Base-by-base conservation (phyloP, 2,888 invertebrate species). In the Ischnura elegans region DNA sequence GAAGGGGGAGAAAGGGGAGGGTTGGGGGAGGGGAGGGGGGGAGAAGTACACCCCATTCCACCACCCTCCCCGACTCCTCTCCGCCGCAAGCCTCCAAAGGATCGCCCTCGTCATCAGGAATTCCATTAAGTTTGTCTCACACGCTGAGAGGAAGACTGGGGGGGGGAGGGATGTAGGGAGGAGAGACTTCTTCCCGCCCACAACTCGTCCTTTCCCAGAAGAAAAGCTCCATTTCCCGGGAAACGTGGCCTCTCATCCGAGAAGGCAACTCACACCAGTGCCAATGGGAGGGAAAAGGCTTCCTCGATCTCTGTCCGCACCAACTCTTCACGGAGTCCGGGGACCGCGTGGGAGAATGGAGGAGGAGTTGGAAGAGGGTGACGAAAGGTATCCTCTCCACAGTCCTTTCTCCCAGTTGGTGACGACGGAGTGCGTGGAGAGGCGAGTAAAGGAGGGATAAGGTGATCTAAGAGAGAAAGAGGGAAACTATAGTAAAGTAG, bases 141-240 rank as follows among this genome's bases (percentile, higher is more conserved):
- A 76, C 76, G 36, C 76, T 76, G 76, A 76, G 76, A 76, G n/a
- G 25, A 51, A 51, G 51, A n/a, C n/a, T n/a, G n/a, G n/a, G n/a
- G 47, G 47, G 47, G n/a, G 25, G 61, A 47, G 47, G 47, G 55
- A 3, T 21, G 1, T 2, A 25, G 61, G n/a, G 61, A 5, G 19
- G 0, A 61, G 6, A 16, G 76, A 36, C 76, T 36, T 8, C 3
- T 36, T 13, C 36, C 51, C 2, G 1, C 85, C 45, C 16, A 5
- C 85, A 19, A 55, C 42, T 42, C 55, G 19, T 8, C 36, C 90
- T 42, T 90, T 90, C 90, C 55, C 61, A 90, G 90, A 90, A 90
- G 90, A 90, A 90, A 90, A 90, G 90, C 90, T 90, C 90, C 66
- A 90, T 90, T 90, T 90, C 90, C 61, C 55, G 90, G 43, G 90